Percentiles rank a stretch among this genome's conserved stretches.
Evolutionary conservation across 2,797 vertebrate genomes (phyloP).

Genomic region (Glyptemys insculpta): DNA sequence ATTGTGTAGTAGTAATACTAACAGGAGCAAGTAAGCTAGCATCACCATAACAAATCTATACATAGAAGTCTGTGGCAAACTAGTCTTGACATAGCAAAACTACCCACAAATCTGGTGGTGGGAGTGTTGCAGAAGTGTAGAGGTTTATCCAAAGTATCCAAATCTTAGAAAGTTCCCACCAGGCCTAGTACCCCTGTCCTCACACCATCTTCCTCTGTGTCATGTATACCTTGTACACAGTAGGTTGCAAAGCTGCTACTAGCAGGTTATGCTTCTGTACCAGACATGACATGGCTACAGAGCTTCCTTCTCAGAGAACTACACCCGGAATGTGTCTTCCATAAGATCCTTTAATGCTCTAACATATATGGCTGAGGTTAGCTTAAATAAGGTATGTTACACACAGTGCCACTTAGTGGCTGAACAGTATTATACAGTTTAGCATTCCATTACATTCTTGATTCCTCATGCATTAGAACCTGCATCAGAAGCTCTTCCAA

Average conservation of each 20-base stretch:
- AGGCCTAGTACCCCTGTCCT: not conserved
- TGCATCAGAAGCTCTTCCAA: too few relatives aligned
- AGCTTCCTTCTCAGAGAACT: too few relatives aligned
- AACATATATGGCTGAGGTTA: too few relatives aligned
- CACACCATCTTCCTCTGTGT: not conserved
- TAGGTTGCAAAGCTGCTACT: not conserved
- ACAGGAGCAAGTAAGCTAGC: not conserved
- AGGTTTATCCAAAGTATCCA: not conserved
- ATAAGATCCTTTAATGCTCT: too few relatives aligned
- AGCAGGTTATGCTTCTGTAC: not conserved
- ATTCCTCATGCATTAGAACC: too few relatives aligned
- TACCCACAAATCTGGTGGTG: not conserved
- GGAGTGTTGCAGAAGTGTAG: not conserved
- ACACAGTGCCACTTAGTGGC: too few relatives aligned
- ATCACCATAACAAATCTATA: not conserved
- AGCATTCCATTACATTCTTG: too few relatives aligned
- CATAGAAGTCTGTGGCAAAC: not conserved
- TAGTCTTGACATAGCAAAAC: not conserved
- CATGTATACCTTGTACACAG: not conserved
- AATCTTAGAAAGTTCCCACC: not conserved
- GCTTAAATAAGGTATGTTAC: too few relatives aligned
- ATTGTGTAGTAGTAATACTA: not conserved
- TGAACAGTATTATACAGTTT: too few relatives aligned
- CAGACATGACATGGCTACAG: not conserved
- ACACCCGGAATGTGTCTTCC: too few relatives aligned